Evolutionary conservation across 2,797 vertebrate genomes (phyloP).

Genomic region (Lutra lutra): DNA sequence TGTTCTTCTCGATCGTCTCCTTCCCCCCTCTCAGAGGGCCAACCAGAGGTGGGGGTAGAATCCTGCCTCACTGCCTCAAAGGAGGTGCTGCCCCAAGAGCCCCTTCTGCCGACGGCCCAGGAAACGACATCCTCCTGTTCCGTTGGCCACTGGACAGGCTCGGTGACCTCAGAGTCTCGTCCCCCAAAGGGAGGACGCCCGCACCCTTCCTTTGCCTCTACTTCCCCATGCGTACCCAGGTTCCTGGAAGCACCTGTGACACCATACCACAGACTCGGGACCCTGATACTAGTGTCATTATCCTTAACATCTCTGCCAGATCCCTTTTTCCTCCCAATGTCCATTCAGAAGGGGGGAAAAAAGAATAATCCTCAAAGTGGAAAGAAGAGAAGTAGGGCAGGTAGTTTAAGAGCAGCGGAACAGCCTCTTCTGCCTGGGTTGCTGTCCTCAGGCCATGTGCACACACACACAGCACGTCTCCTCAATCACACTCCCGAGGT

Average conservation of each 20-base stretch:
- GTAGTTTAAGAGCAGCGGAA: background rate
- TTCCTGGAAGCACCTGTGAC: background rate
- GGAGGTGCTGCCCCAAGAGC: background rate
- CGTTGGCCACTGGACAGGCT: background rate
- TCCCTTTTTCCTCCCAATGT: background rate
- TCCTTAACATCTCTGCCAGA: background rate
- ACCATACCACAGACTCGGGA: background rate
- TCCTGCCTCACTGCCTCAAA: background rate
- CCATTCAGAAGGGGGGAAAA: background rate
- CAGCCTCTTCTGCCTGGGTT: background rate
- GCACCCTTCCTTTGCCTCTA: background rate
- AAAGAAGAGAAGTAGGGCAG: conserved; percentile 57
- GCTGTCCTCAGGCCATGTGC: background rate
- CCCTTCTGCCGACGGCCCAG: background rate
- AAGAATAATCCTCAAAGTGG: background rate
- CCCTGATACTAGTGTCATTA: background rate
- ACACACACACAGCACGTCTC: background rate
- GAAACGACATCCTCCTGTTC: background rate
- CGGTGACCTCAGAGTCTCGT: background rate
- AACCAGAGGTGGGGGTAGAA: background rate
- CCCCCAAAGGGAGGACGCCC: background rate
- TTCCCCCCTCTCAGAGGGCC: background rate
- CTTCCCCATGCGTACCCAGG: too few relatives aligned
- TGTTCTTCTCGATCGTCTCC: background rate
- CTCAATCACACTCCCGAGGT: background rate